A percentile compares a stretch with the other conserved stretches of the same genome.
Evolutionary conservation across 1,140 invertebrate species (phyloP).

Genomic region (Tetramorium alpestre): DNA sequence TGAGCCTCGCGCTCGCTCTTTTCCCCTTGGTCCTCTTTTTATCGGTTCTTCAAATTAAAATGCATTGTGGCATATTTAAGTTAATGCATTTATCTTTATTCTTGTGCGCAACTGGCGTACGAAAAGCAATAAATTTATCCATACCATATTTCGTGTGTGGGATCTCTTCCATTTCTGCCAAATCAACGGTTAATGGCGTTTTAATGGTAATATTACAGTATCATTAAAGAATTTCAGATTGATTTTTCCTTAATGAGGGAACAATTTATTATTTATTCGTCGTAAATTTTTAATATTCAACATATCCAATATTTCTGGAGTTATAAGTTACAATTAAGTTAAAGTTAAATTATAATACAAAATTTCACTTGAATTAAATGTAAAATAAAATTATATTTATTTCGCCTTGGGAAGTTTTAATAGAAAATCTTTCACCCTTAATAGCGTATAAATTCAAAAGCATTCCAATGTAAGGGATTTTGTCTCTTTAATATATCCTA

Average conservation of each 20-base stretch:
- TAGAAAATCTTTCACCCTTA: background rate
- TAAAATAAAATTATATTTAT: constrained; percentile 12
- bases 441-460: constrained; percentile 8
- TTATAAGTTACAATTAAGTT: background rate
- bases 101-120: background rate
- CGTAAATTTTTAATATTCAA: background rate
- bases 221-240: constrained; percentile 1
- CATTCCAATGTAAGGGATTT: background rate
- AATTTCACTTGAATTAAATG: background rate
- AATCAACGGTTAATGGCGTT: constrained; percentile 34
- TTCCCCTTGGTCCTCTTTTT: background rate
- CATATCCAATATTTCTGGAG: background rate
- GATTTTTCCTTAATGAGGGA: background rate
- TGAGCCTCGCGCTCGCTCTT: background rate
- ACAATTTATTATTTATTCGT: background rate
- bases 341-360: background rate
- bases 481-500: background rate
- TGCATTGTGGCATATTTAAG: constrained; percentile 40
- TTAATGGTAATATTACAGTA: background rate
- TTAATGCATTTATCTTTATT: constrained; percentile 46
- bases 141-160: background rate
- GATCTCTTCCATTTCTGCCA: background rate
- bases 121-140: constrained; percentile 38
- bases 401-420: background rate
- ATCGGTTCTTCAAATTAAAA: constrained; percentile 41